Percentiles rank a stretch among this genome's conserved stretches.
phyloP scores from a whole-genome alignment of 2,113 vertebrate species.

The Charina bottae region DNA sequence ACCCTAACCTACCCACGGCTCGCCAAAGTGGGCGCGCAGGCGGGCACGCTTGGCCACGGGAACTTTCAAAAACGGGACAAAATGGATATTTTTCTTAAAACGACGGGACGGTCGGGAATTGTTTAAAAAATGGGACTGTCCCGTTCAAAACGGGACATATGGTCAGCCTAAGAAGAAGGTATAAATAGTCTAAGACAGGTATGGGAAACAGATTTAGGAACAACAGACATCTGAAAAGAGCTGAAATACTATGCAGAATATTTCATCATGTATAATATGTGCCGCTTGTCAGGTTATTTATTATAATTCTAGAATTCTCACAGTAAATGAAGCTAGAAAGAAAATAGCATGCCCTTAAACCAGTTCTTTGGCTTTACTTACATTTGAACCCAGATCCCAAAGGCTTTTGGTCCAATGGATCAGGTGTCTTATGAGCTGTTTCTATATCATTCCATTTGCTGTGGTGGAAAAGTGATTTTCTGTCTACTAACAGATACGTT shows the following conservation, averaged over 20 bases:
- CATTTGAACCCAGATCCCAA: not conserved
- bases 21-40: no score
- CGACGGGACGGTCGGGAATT: no score
- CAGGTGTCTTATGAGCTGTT: not conserved
- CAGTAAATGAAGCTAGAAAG: not conserved
- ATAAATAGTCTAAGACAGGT: not conserved
- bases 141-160: no score
- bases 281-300: not conserved
- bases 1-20: no score
- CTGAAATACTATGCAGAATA: not conserved
- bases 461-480: not conserved
- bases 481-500: not conserved
- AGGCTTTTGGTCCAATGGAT: not conserved
- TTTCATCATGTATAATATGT: not conserved
- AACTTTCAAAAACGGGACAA: no score
- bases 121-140: no score
- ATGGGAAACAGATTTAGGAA: not conserved
- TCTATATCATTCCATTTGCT: not conserved
- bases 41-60: no score
- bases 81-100: no score
- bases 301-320: not conserved
- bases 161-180: no score
- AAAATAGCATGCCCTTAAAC: not conserved
- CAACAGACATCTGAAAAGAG: not conserved
- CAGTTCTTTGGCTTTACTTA: not conserved